Evolutionary conservation across 2,888 invertebrate genomes (phyloP), one percentile per base, ranked within the genome.

Genomic region (Lamproptera curius): DNA sequence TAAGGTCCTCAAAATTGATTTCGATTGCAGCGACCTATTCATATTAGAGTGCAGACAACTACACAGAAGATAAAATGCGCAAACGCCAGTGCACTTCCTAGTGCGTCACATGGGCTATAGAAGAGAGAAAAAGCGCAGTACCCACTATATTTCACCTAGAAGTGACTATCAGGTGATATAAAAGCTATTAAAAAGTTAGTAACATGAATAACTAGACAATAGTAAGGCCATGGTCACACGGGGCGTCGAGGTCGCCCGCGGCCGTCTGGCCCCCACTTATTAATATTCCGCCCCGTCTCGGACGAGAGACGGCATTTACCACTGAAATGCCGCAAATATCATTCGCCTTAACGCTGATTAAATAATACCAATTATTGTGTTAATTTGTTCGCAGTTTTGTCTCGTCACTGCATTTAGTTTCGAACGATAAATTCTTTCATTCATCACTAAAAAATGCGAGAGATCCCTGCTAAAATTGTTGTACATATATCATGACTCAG

Each of bases 191-290:
- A 8, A 23, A 6, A 2, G 9, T n/a, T 28, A 8, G 2, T n/a
- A 5, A 28, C n/a, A 28, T 9, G 2, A 2, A 10, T n/a, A n/a
- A 28, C 9, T 28, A 9, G 20, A 6, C 42, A 8, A 42, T 54
- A 23, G 60, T 57, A 57, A 42, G 31, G 39, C 5, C 31, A 37
- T 39, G 54, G 52, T 52, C 52, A 51, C 50, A 46, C 16, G 53
- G 59, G 56, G 53, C 46, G 20, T 17, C 50, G 55, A 45, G 31
- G 51, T 40, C 41, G 58, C 58, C 53, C 34, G 55, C 55, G 54
- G 55, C 59, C 26, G 58, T 57, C 57, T 57, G 54, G 57, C 54
- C 54, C 31, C 16, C 55, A 42, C 57, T 59, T 61, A 57, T 61
- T 64, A 63, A 62, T 62, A 63, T 63, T 63, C 63, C 41, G 53